Evolutionary conservation across 2,888 invertebrate genomes (phyloP).

Genomic region (Muscina levida): DNA sequence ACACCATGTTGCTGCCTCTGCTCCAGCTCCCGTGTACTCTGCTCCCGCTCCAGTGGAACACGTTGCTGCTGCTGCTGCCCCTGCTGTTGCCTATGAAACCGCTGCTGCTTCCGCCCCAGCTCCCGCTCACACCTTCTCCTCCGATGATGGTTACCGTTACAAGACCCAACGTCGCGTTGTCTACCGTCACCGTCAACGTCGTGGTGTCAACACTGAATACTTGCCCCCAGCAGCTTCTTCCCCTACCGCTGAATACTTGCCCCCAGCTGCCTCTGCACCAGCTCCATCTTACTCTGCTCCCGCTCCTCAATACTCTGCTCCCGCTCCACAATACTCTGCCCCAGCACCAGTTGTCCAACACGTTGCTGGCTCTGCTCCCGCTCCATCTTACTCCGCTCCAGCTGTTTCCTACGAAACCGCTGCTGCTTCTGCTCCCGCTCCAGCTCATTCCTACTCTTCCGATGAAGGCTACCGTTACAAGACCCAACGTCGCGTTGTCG

Average conservation of each 20-base stretch:
- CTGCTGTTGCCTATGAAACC: constrained; percentile 68
- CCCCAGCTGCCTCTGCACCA: constrained; percentile 40
- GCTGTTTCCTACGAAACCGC: constrained; percentile 68
- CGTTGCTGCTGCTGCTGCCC: constrained; percentile 62
- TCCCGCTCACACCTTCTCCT: constrained; percentile 50
- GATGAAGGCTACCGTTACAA: constrained; percentile 53
- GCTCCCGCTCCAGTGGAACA: too few species aligned
- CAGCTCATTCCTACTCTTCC: constrained; percentile 50
- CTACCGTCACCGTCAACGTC: too few species aligned
- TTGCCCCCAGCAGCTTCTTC: constrained; percentile 67
- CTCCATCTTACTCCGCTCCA: constrained; percentile 57
- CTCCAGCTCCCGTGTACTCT: constrained; percentile 41
- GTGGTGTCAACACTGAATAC: constrained; percentile 69
- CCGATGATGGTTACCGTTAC: constrained; percentile 49
- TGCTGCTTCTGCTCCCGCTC: constrained; percentile 42
- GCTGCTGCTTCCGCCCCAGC: constrained; percentile 60
- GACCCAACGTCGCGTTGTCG: constrained; percentile 57
- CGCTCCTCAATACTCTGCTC: constrained; percentile 39
- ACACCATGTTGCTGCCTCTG: constrained; percentile 36
- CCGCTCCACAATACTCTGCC: constrained; percentile 62
- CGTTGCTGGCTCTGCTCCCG: constrained; percentile 65
- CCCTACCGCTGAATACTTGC: not conserved
- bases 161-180: too few species aligned
- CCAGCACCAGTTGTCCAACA: constrained; percentile 48
- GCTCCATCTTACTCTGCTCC: constrained; percentile 32